A percentile compares a stretch with the other conserved stretches of the same genome.
phyloP scores from a whole-genome alignment of 2,113 vertebrate genomes.

The Platysteira castanea region DNA sequence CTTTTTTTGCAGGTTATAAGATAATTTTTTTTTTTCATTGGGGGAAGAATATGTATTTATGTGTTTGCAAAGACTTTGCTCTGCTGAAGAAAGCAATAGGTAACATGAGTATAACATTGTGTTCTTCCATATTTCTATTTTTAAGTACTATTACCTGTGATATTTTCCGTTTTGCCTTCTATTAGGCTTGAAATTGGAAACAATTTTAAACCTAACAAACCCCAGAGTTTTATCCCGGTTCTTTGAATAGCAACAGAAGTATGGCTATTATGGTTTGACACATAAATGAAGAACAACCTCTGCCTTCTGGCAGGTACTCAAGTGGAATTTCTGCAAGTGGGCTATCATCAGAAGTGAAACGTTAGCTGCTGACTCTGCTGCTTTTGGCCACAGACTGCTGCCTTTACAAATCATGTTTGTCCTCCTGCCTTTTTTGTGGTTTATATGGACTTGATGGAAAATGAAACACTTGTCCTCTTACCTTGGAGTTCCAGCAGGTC shows the following conservation, averaged over 20 bases:
- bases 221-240: neutral
- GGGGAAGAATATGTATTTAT: neutral
- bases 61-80: neutral
- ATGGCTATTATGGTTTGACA: neutral
- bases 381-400: neutral
- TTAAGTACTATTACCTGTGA: neutral
- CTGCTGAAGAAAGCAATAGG: neutral
- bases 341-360: neutral
- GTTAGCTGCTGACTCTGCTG: neutral
- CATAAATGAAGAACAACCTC: neutral
- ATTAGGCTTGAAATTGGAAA: neutral
- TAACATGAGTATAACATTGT: neutral
- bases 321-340: neutral
- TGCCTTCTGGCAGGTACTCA: neutral
- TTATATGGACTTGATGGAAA: neutral
- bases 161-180: neutral
- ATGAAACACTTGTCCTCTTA: neutral
- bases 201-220: neutral
- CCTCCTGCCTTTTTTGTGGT: neutral
- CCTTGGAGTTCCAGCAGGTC: neutral
- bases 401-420: neutral
- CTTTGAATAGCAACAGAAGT: neutral
- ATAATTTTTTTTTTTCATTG: neutral
- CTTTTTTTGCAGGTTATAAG: neutral
- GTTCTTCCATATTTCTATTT: neutral